These are phyloP conservation scores for Cossypha polioptera DNA, from an alignment of 2,797 vertebrate genomes.

Conservation along the genomic window DNA sequence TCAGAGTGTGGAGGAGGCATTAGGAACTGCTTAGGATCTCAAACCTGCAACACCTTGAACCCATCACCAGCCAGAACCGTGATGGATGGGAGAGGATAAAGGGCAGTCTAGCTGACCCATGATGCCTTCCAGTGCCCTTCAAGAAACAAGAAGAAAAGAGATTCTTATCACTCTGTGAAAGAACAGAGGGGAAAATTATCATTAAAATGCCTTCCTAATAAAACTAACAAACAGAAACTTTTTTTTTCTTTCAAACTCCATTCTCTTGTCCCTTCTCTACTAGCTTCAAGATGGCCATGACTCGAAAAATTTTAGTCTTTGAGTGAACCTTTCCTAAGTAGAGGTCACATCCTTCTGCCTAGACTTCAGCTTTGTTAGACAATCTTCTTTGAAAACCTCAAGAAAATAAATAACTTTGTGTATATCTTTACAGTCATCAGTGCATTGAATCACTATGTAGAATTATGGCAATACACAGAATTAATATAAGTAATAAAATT, in stretches of 20 bases:
- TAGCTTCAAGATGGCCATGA: slow-evolving; percentile 47
- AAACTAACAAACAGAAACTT: slow-evolving; percentile 59
- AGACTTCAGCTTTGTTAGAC: neutral
- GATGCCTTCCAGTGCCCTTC: slow-evolving; percentile 65
- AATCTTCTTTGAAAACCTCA: neutral
- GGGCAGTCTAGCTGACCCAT: slow-evolving; percentile 62
- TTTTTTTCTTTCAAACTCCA: slow-evolving; percentile 45
- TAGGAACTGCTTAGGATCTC: slow-evolving; percentile 68
- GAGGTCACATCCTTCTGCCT: slow-evolving; percentile 41
- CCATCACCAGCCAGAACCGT: slow-evolving; percentile 63
- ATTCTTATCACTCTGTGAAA: slow-evolving; percentile 65
- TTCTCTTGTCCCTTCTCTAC: slow-evolving; percentile 39
- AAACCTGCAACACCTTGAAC: slow-evolving; percentile 69
- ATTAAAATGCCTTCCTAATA: slow-evolving; percentile 69
- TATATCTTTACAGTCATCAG: neutral
- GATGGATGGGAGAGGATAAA: slow-evolving; percentile 71
- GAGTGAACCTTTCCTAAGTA: slow-evolving; percentile 32
- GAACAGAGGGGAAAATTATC: slow-evolving; percentile 66
- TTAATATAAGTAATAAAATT: neutral
- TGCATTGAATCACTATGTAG: neutral
- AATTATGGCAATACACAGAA: neutral
- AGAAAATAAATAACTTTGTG: neutral
- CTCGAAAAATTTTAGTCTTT: slow-evolving; percentile 53
- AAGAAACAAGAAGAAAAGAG: slow-evolving; percentile 62
- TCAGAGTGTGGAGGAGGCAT: slow-evolving; percentile 56